Percentiles rank a stretch among this genome's conserved stretches.
These are phyloP conservation scores for Acleris literana DNA, from an alignment of 2,888 invertebrate species.

Conservation along the genomic window DNA sequence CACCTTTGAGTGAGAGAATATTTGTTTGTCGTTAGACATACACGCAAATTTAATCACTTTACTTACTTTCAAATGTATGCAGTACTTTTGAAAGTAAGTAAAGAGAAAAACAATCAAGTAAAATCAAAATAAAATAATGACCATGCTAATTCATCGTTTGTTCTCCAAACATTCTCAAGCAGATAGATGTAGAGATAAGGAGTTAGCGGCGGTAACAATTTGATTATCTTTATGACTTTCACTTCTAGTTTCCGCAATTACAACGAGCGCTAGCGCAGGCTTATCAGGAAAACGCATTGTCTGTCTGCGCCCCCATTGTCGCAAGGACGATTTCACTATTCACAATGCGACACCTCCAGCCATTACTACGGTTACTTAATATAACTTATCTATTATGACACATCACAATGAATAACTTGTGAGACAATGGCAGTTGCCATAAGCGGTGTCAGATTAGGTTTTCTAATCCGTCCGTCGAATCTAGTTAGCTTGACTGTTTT, in stretches of 20 bases:
- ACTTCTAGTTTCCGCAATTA: conserved; percentile 66
- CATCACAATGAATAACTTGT: conserved; percentile 22
- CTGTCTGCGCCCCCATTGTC: conserved; percentile 54
- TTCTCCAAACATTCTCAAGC: conserved; percentile 17
- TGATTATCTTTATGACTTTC: conserved; percentile 57
- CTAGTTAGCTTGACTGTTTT: not conserved
- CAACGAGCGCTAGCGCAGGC: conserved; percentile 55
- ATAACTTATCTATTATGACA: conserved; percentile 37
- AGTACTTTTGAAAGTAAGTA: too few species aligned
- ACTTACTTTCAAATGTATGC: too few species aligned
- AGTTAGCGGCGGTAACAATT: conserved; percentile 20
- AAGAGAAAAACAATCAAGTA: too few species aligned
- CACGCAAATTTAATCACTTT: too few species aligned
- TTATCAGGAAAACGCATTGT: conserved; percentile 72
- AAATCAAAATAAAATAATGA: conserved; percentile 2
- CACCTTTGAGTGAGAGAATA: too few species aligned
- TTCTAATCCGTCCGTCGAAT: conserved; percentile 13
- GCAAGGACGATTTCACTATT: conserved; percentile 74
- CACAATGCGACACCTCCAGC: conserved; percentile 31
- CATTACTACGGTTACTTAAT: conserved; percentile 35
- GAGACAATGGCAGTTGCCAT: conserved; percentile 31
- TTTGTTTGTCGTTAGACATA: too few species aligned
- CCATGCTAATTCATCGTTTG: conserved; percentile 11
- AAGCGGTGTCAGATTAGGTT: conserved; percentile 17
- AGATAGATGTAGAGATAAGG: conserved; percentile 26